Evolutionary conservation across 2,888 invertebrate genomes (phyloP), one percentile per base, ranked within the genome.

Genomic region (Hipparchia semele): DNA sequence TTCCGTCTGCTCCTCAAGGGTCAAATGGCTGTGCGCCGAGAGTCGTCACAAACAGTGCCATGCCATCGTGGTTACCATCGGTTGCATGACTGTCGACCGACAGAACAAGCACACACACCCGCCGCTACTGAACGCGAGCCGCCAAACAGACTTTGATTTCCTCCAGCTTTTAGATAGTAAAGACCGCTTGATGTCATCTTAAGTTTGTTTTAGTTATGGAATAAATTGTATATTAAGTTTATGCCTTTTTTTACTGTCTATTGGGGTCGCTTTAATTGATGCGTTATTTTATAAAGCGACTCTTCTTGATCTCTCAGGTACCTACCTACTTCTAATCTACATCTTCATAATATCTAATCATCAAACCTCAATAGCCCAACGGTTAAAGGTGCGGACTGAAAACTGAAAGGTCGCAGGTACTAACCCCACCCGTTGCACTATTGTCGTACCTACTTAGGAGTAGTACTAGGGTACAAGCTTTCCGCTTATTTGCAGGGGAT

Each of bases 1-100:
- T 75, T 93, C 92, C 0, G 92, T 93, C 53, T 93, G 92, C 80
- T 91, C 92, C 2, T 90, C 92, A 12, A 82, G 90, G 68, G 92
- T 93, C 1, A 88, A 90, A 76, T 92, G 92, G 92, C 78, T 92
- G 2, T 92, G 92, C 71, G 86, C 89, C 0, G 91, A 92, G 78
- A 91, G 89, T 77, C 79, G 90, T 2, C 83, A 85, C 65, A 84
- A 81, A 76, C 85, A 88, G 74, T 93, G 92, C 76, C 90, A 89
- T 71, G 91, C 91, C 2, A 87, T 91, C 33, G 87, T 92, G 13
- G 91, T 92, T 77, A 93, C 92, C 54, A 92, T 92, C 51, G 92
- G 92, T 6, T 85, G 84, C 72, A 91, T 90, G 75, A 86, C 89
- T 73, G 88, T 92, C 9, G 87, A 89, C 75, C 83, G 86, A 2